Evolutionary conservation across 1,140 invertebrate genomes (phyloP).

Genomic region (Trypoxylus dichotomus): DNA sequence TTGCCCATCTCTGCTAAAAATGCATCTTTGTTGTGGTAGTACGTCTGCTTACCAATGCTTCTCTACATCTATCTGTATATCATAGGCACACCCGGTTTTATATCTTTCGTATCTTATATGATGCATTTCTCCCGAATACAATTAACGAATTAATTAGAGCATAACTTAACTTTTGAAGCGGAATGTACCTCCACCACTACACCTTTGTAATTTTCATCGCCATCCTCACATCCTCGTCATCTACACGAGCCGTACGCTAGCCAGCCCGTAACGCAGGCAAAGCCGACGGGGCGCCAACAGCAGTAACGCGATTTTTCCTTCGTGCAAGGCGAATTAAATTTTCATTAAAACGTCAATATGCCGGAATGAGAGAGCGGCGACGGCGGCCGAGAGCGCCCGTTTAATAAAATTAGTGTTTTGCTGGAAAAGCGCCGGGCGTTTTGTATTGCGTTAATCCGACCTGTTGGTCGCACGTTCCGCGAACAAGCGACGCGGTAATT

Average conservation of each 20-base stretch:
- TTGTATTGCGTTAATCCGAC: slow-evolving; percentile 42
- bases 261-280: slow-evolving; percentile 27
- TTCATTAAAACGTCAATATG: slow-evolving; percentile 49
- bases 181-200: background rate
- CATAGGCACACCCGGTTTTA: no score
- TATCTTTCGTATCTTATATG: no score
- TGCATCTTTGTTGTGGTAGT: no score
- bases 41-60: no score
- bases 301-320: slow-evolving; percentile 39
- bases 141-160: no score
- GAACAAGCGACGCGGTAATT: slow-evolving; percentile 35
- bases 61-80: no score
- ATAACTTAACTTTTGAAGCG: no score
- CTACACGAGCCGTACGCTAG: slow-evolving; percentile 26
- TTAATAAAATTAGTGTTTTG: slow-evolving; percentile 48
- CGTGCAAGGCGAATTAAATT: slow-evolving; percentile 45
- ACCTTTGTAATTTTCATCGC: slow-evolving; percentile 38
- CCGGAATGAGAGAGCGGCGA: slow-evolving; percentile 17
- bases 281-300: background rate
- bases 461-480: slow-evolving; percentile 42
- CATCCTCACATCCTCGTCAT: slow-evolving; percentile 29
- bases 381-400: slow-evolving; percentile 9
- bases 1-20: no score
- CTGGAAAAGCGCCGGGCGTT: slow-evolving; percentile 40
- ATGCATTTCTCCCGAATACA: no score